phyloP scores from a whole-genome alignment of 2,888 invertebrate genomes.

The Cancer borealis region DNA sequence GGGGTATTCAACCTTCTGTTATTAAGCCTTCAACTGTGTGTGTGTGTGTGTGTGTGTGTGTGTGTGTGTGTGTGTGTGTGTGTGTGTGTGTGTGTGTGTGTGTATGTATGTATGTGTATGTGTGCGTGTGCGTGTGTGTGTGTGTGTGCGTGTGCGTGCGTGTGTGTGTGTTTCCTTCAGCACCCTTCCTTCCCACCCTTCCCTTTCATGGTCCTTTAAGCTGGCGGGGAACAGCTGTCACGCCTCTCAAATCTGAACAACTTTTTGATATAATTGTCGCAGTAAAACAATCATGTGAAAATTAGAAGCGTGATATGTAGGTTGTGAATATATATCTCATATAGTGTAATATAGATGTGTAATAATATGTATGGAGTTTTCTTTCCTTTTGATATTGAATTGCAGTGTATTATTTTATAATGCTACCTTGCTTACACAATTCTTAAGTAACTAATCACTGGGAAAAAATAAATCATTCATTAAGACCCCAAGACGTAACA shows the following conservation, averaged over 20 bases:
- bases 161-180: neutral
- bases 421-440: neutral
- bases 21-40: neutral
- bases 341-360: neutral
- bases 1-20: neutral
- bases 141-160: neutral
- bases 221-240: neutral
- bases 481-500: neutral
- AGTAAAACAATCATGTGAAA: neutral
- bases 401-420: neutral
- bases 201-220: neutral
- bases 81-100: constrained; percentile 25
- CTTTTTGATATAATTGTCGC: neutral
- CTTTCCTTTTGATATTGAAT: neutral
- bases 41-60: constrained; percentile 22
- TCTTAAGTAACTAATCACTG: neutral
- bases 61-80: constrained; percentile 32
- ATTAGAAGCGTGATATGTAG: neutral
- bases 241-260: neutral
- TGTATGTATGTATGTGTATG: constrained; percentile 28
- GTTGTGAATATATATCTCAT: neutral
- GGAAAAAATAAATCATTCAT: neutral
- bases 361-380: neutral
- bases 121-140: constrained; percentile 8
- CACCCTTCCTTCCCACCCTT: too few relatives aligned